Base-by-base conservation (phyloP, 2,797 vertebrate genomes). In the Chiloscyllium punctatum region DNA sequence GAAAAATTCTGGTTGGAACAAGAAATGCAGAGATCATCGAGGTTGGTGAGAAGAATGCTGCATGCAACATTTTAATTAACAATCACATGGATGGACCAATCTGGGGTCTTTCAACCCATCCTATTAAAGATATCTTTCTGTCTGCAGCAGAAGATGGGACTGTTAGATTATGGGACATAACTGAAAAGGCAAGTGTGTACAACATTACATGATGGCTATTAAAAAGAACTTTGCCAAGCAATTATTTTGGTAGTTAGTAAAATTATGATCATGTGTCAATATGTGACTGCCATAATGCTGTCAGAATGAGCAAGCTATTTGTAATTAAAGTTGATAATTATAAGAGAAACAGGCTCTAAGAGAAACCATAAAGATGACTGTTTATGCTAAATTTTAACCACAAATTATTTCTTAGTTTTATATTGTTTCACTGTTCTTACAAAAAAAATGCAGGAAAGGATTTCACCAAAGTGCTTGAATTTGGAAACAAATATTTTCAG, bases 31-130 rank as follows among this genome's bases (percentile, higher is more conserved):
- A 99, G 98, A 99, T 99, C 96, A 99, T 99, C 11, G 99, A 99
- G 97, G 98, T 99, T 91, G 99, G 99, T 96, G 99, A 99, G 97
- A 99, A 99, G 97, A 99, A 99, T 5, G 99, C 99, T 96, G 99
- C 98, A 0, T 99, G 99, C 97, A 99, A 98, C 96, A 98, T 99
- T 96, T 96, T 99, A 96, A 99, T 99, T 96, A 99, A 98, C 51
- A 98, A 99, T 77, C 99, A 99, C 96, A 98, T 98, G 98, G 99
- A 99, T 25, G 99, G 99, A 66, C 99, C 99, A 0, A 98, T 99
- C 96, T 99, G 99, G 99, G 99, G 99, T 69, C 97, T 99, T 57
- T 98, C 98, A 53, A 98, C 98, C 0, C 99, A 99, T 96, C 99
- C 99, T n/a, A 98, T 98, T 95, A 98, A 98, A 96, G 99, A 99